Base-by-base conservation (phyloP, 2,113 vertebrate species). In the Oreocharis arfaki region DNA sequence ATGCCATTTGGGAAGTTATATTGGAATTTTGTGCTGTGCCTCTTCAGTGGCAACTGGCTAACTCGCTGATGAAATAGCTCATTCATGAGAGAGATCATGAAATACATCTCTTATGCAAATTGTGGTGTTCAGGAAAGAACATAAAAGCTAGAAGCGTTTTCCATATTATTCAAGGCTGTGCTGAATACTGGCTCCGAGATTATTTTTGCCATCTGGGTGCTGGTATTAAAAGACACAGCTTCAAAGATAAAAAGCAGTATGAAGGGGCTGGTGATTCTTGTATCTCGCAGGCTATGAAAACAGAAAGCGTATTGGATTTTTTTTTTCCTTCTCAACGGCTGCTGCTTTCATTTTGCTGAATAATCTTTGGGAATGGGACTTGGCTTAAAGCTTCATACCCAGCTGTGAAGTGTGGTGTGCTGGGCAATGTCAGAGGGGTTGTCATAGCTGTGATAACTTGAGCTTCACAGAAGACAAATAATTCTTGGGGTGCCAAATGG, bases 61-160 rank as follows among this genome's bases (percentile, higher is more conserved):
- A 82, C 70, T 91, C 0, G 0, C 93, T 84, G 92, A 47, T 86
- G 88, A 90, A 93, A 78, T 30, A 52, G 64, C 88, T 93, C 90
- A 75, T 96, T 96, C 68, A 71, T 59, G 64, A 75, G 90, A 70
- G 83, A 47, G 83, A 89, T 67, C 68, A 33, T 71, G 68, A 84
- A 96, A 94, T 71, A 80, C 5, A 1, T 90, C 85, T 93, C 92
- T 90, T 70, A 90, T 95, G 95, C 93, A 95, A 96, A 96, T 96
- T 35, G 13, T 56, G 92, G 41, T 91, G 85, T 74, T 96, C 71
- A 70, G 82, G 87, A 81, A 77, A 70, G 90, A 71, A 87, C 68
- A 94, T 93, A 92, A 94, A 96, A 96, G 90, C 95, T 90, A 75
- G 92, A 88, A 96, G 64, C 68, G 6, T 94, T 95, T 96, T 93